These are phyloP conservation scores for Microtus oregoni DNA, from an alignment of 2,113 vertebrate species.

Conservation along the genomic window DNA sequence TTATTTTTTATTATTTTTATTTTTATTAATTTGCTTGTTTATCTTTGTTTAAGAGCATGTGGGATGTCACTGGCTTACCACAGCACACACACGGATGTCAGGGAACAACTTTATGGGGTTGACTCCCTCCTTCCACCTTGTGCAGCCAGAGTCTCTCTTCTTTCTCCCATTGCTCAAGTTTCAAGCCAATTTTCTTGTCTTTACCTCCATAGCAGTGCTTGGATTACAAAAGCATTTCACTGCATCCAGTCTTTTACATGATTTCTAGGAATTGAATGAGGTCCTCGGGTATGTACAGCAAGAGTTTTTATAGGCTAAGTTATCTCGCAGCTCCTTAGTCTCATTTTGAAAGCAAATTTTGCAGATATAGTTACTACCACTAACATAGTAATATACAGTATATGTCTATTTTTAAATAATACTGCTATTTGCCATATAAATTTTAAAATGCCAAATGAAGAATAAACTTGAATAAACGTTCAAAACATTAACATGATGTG, in stretches of 20 bases:
- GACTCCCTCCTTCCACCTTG: not conserved
- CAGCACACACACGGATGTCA: not conserved
- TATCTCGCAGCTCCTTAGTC: not conserved
- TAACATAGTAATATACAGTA: not conserved
- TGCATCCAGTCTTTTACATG: not conserved
- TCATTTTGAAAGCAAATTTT: not conserved
- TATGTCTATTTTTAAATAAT: not conserved
- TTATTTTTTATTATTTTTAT: not conserved
- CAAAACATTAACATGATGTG: constrained; percentile 1
- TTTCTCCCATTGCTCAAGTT: too few species aligned
- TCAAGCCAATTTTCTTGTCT: not conserved
- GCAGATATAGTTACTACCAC: not conserved
- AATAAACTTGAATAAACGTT: not conserved
- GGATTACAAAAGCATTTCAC: not conserved
- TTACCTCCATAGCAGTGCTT: not conserved
- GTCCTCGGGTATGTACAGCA: not conserved
- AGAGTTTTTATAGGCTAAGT: not conserved
- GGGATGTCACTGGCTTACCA: not conserved
- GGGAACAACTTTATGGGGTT: not conserved
- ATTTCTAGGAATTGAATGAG: not conserved
- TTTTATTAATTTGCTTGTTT: not conserved
- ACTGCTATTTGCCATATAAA: not conserved
- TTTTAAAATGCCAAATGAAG: constrained; percentile 2
- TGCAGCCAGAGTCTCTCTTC: not conserved
- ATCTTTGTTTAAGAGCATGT: not conserved